A percentile compares a stretch with the other conserved stretches of the same genome.
Evolutionary conservation across 92 coral and sea anemone genomes (phyloP).

Genomic region (Meandrina meandrites): DNA sequence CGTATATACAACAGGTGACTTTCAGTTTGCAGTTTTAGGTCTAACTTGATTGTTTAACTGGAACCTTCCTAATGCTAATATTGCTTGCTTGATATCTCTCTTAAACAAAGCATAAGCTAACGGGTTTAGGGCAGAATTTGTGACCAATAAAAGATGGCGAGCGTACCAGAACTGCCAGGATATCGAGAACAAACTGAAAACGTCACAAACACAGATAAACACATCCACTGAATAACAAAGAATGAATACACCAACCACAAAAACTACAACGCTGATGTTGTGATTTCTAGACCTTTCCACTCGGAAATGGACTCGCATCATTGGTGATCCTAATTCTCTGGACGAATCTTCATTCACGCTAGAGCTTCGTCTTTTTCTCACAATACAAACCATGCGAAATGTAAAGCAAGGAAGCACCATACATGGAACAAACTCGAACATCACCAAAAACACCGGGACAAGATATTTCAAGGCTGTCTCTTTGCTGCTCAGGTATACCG

Average conservation of each 20-base stretch:
- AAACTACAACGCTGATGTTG: constrained; percentile 1
- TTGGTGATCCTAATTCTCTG: neutral
- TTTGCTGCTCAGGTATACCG: neutral
- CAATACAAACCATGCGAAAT: constrained; percentile 11
- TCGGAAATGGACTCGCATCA: neutral
- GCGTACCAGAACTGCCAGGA: neutral
- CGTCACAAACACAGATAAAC: neutral
- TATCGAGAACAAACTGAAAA: neutral
- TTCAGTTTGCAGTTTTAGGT: neutral
- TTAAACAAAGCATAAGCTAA: constrained; percentile 10
- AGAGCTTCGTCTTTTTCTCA: neutral
- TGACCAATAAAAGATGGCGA: constrained; percentile 5
- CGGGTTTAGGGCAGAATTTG: constrained; percentile 28
- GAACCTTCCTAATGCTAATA: neutral
- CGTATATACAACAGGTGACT: no score
- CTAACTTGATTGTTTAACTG: neutral
- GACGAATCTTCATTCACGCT: neutral
- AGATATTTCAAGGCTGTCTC: constrained; percentile 14
- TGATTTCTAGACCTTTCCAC: neutral
- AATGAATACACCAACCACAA: neutral
- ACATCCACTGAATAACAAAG: constrained; percentile 9
- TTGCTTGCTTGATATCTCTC: neutral
- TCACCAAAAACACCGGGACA: constrained; percentile 13
- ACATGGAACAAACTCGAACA: constrained; percentile 11
- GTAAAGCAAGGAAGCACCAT: constrained; percentile 5